Conservation (phyloP, 2,888 invertebrate species). For the Drosophila lutescens region DNA sequence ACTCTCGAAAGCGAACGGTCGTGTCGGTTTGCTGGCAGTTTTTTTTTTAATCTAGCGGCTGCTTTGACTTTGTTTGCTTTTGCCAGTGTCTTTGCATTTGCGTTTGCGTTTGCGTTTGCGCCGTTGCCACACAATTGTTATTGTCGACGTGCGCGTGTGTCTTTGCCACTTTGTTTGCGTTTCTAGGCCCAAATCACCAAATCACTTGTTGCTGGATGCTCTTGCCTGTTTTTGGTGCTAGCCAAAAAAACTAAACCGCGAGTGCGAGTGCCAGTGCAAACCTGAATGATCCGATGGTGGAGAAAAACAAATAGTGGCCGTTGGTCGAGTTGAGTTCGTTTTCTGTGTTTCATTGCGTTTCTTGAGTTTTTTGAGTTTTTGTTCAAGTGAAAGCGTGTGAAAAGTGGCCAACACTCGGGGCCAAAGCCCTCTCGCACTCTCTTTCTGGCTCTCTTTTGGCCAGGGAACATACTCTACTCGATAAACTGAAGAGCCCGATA, state of each 20-base stretch:
- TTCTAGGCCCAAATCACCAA: background rate
- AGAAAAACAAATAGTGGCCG: conserved; percentile 22
- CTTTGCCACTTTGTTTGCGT: conserved; percentile 18
- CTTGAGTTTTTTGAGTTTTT: conserved; percentile 26
- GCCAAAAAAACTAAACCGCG: background rate
- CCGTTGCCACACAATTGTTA: conserved; percentile 10
- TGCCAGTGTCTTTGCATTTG: conserved; percentile 1
- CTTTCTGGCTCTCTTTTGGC: conserved; percentile 8
- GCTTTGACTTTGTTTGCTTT: conserved; percentile 23
- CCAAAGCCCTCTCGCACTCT: conserved; percentile 28
- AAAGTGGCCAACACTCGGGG: conserved; percentile 52
- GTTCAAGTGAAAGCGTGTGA: conserved; percentile 74
- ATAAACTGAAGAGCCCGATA: conserved; percentile 11
- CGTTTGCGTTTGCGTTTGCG: conserved; percentile 20
- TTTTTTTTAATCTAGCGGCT: background rate
- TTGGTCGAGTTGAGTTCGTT: conserved; percentile 38
- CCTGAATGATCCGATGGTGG: background rate
- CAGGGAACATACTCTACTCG: background rate
- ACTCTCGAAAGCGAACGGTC: conserved; percentile 3
- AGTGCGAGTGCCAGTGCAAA: background rate
- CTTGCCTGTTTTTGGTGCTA: background rate
- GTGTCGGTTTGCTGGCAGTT: background rate
- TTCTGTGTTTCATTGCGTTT: conserved; percentile 22
- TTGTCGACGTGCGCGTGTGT: conserved; percentile 14
- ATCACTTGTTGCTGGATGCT: conserved; percentile 20